These are phyloP conservation scores for Thalassaphorura encarpata DNA, from an alignment of 1,140 invertebrate species.

Conservation along the genomic window DNA sequence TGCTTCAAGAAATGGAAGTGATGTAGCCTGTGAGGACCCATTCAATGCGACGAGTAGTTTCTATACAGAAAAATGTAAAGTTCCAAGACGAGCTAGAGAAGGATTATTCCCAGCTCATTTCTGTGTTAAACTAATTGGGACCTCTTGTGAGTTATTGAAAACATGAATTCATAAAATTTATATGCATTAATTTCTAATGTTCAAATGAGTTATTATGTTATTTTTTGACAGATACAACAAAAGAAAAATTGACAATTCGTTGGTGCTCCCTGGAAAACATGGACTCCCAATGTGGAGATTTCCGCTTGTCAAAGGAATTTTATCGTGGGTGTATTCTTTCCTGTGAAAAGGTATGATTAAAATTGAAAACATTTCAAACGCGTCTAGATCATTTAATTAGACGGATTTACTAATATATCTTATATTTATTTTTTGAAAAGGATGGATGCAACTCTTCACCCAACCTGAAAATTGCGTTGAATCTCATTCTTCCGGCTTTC, in stretches of 20 bases:
- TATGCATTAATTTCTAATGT: neutral
- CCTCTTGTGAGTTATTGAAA: constrained; percentile 37
- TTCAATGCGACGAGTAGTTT: constrained; percentile 43
- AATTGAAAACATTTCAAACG: no score
- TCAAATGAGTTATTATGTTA: neutral
- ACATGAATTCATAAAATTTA: neutral
- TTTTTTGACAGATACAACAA: constrained; percentile 31
- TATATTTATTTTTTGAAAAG: no score
- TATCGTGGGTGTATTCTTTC: constrained; percentile 47
- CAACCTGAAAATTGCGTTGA: no score
- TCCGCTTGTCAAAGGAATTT: constrained; percentile 41
- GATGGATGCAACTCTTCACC: no score
- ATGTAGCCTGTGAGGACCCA: constrained; percentile 48
- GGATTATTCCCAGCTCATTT: constrained; percentile 48
- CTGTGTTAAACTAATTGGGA: constrained; percentile 49
- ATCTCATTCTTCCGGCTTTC: no score
- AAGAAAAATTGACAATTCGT: constrained; percentile 43
- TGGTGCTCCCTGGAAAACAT: constrained; percentile 47
- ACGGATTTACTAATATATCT: no score
- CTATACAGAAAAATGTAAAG: constrained; percentile 46
- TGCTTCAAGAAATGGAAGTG: constrained; percentile 46
- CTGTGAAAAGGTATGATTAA: no score
- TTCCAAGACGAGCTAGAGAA: constrained; percentile 45
- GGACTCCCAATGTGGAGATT: constrained; percentile 47
- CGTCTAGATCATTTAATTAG: no score